Evolutionary conservation across 1,140 invertebrate genomes (phyloP), one percentile per base, ranked within the genome.

Genomic region (Drosophila navojoa): DNA sequence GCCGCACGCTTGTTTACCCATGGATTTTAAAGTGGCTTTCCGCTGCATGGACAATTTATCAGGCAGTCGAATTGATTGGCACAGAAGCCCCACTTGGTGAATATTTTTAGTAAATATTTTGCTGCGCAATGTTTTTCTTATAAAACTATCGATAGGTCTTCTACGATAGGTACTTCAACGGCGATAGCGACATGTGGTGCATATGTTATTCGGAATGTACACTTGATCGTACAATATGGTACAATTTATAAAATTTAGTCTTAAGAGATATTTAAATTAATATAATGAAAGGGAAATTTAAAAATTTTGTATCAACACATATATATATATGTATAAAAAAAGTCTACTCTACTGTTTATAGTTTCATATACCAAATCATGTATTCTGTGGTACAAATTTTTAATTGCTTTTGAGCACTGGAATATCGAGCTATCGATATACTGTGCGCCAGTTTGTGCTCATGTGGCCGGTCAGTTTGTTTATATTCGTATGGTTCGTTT

Each of bases 1-100:
- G 54, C 61, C 76, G 67, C 79, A 70, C 67, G 66, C 61, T 80
- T 71, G 61, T 75, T 77, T 81, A 89, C 79, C 77, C 85, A 81
- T 77, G 77, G 71, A 89, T 72, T 77, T 80, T 40, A 69, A 70
- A 68, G 58, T 70, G 19, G 50, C 55, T 57, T 59, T 74, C 45
- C 66, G 61, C 61, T 71, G 77, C 64, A 77, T 82, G 86, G 50
- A 66, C 57, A 40, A 61, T 68, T 16, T 25, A 60, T 60, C 29
- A 40, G 22, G 42, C 71, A 60, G 42, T 61, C 15, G 13, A 60
- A 42, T 15, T 57, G 45, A 44, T 38, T 54, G 19, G 47, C 54
- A 52, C 29, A 55, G 57, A 50, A 68, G 16, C 4, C 44, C 61
- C 53, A 57, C 58, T 19, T 10, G 50, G 19, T 5, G 42, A 55